Percentiles rank a stretch among this genome's conserved stretches.
Evolutionary conservation across 2,797 vertebrate genomes (phyloP).

Genomic region (Cephalopachus bancanus): DNA sequence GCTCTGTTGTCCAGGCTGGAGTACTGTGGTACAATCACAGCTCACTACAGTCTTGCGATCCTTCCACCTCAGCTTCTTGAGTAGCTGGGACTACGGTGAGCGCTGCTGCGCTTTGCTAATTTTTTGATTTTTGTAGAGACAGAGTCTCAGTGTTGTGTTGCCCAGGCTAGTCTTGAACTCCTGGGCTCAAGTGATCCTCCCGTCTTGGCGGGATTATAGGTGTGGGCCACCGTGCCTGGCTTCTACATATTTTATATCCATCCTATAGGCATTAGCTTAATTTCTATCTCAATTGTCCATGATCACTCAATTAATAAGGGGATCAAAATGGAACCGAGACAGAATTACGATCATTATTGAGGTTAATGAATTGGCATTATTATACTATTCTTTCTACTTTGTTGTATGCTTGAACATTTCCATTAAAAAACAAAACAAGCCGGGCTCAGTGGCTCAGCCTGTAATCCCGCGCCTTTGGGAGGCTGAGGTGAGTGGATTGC

Average conservation of each 20-base stretch:
- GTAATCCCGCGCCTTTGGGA: too few species aligned
- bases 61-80: not conserved
- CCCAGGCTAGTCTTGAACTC: not conserved
- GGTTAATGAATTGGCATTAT: too few species aligned
- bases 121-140: not conserved
- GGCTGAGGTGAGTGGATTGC: too few species aligned
- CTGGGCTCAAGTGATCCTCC: not conserved
- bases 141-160: not conserved
- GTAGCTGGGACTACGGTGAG: not conserved
- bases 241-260: not conserved
- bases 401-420: too few species aligned
- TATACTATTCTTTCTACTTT: too few species aligned
- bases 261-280: not conserved
- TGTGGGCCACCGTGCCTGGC: fast-evolving
- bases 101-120: not conserved
- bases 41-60: not conserved
- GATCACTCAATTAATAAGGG: not conserved
- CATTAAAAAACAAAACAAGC: too few species aligned
- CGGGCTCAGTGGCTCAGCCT: too few species aligned
- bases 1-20: not conserved
- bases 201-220: not conserved
- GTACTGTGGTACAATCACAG: not conserved
- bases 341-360: not conserved
- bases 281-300: not conserved
- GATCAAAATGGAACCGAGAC: not conserved